These are phyloP conservation scores for Cariama cristata DNA, from an alignment of 2,113 vertebrate genomes.

Conservation along the genomic window DNA sequence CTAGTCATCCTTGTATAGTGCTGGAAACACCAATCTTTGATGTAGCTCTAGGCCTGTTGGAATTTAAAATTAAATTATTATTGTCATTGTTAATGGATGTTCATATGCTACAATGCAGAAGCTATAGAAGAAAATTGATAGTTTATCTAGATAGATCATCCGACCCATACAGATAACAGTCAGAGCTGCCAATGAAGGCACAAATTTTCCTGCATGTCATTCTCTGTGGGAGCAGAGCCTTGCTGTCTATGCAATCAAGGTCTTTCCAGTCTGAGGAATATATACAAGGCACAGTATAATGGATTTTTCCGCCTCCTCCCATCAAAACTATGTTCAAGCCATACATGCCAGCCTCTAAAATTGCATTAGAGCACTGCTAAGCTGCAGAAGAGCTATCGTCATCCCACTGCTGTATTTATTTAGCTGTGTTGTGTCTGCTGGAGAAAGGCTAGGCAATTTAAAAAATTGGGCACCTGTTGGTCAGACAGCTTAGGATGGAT, in stretches of 20 bases:
- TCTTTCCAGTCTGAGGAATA: background rate
- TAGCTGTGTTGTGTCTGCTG: slow-evolving; percentile 5
- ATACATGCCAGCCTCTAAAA: background rate
- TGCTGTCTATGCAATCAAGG: background rate
- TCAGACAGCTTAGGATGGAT: background rate
- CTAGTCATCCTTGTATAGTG: background rate
- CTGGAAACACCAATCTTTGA: background rate
- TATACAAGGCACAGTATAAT: background rate
- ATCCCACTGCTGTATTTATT: background rate
- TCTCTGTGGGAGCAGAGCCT: background rate
- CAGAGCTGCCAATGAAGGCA: background rate
- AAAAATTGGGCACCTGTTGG: slow-evolving; percentile 32
- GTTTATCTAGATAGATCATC: slow-evolving; percentile 13
- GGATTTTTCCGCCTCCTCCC: background rate
- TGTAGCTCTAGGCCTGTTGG: background rate
- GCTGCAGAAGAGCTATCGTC: background rate
- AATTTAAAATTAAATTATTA: background rate
- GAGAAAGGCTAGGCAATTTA: background rate
- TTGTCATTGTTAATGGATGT: background rate
- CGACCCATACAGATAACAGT: background rate
- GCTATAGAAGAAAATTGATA: background rate
- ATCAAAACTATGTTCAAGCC: background rate
- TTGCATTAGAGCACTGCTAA: background rate
- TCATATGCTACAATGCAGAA: background rate
- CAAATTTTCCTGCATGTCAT: background rate